Percentiles rank a stretch among this genome's conserved stretches.
Conservation (phyloP, 2,797 vertebrate species). For the Anisognathus igniventris region DNA sequence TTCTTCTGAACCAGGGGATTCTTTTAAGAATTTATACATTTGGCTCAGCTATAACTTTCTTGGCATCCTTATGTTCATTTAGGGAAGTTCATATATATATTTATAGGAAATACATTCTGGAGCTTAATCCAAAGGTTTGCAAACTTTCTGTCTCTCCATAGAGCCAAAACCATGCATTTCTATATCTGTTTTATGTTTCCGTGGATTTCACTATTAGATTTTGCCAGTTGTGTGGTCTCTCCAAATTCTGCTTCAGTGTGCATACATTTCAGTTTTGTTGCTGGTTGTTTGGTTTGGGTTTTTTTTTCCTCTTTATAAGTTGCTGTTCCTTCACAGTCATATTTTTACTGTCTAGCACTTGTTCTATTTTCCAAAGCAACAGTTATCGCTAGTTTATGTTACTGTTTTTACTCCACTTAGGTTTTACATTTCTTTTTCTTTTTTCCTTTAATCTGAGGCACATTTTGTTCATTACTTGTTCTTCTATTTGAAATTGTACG, state of each 20-base stretch:
- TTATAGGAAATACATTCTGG: constrained; percentile 38
- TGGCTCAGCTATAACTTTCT: neutral
- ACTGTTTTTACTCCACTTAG: neutral
- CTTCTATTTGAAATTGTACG: neutral
- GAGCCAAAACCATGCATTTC: neutral
- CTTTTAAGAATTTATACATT: neutral
- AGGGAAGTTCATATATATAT: neutral
- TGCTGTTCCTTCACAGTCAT: neutral
- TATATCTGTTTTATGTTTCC: neutral
- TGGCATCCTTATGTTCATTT: constrained; percentile 9
- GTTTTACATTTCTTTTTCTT: neutral
- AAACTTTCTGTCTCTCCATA: neutral
- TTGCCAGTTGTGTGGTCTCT: neutral
- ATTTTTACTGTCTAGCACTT: neutral
- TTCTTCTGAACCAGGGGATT: neutral
- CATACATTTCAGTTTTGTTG: neutral
- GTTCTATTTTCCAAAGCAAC: neutral
- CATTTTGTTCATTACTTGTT: neutral
- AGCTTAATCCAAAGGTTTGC: constrained; percentile 29
- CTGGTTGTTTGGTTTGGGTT: neutral
- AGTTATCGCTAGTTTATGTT: neutral
- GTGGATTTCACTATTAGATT: neutral
- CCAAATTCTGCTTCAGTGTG: neutral
- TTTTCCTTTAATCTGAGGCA: neutral
- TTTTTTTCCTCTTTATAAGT: neutral